Evolutionary conservation across 2,888 invertebrate species (phyloP).

Genomic region (Gari tellinella): DNA sequence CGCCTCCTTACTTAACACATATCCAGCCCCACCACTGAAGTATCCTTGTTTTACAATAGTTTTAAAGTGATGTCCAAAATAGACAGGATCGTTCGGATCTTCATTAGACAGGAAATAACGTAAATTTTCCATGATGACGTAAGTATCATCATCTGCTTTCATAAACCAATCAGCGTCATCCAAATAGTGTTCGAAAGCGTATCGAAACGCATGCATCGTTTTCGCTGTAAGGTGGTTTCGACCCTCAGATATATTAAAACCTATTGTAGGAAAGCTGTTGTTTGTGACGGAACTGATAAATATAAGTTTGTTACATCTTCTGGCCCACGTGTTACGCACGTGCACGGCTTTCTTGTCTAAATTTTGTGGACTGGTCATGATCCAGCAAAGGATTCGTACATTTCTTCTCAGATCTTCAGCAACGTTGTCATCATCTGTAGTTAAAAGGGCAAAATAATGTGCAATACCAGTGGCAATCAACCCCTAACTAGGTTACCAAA

Average conservation of each 20-base stretch:
- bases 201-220: slow-evolving; percentile 96
- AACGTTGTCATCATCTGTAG: slow-evolving; percentile 65
- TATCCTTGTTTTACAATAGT: slow-evolving; percentile 82
- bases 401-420: slow-evolving; percentile 87
- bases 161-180: no score
- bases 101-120: slow-evolving; percentile 91
- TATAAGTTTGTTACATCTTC: slow-evolving; percentile 87
- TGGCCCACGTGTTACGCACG: slow-evolving; percentile 97
- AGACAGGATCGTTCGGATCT: slow-evolving; percentile 88
- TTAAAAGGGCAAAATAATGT: no score
- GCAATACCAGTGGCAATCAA: no score
- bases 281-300: slow-evolving; percentile 87
- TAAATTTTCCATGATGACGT: slow-evolving; percentile 97
- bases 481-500: no score
- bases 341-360: slow-evolving; percentile 94
- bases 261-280: slow-evolving; percentile 89
- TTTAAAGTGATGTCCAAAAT: slow-evolving; percentile 87
- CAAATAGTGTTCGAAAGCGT: slow-evolving; percentile 92
- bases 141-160: no score
- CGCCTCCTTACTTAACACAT: slow-evolving; percentile 95
- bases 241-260: slow-evolving; percentile 93
- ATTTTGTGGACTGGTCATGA: slow-evolving; percentile 96
- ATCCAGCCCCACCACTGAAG: slow-evolving; percentile 88
- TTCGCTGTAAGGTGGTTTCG: slow-evolving; percentile 97
- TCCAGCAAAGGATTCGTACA: slow-evolving; percentile 96